Percentiles rank a stretch among this genome's conserved stretches.
phyloP scores from a whole-genome alignment of 2,888 invertebrate species.

The Pristionchus arcanus region DNA sequence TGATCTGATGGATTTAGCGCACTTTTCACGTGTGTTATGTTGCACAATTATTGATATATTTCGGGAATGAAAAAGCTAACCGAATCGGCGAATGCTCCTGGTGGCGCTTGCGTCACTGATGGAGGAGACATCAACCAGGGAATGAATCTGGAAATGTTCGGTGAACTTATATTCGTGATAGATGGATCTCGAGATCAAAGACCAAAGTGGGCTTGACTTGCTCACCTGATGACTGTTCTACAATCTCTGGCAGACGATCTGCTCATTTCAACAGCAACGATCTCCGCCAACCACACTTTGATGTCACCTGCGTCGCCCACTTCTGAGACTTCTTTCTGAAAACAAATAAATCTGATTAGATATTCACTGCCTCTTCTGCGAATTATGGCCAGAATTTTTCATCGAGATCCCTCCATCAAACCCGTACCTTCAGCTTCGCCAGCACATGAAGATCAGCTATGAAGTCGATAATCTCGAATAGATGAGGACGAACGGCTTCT shows the following conservation, averaged over 20 bases:
- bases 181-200: neutral
- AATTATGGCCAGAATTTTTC: too few species aligned
- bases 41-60: neutral
- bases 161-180: neutral
- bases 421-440: constrained; percentile 92
- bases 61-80: constrained; percentile 62
- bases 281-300: constrained; percentile 92
- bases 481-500: constrained; percentile 93
- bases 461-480: constrained; percentile 94
- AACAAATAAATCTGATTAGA: neutral
- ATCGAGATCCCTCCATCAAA: neutral
- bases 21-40: neutral
- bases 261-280: constrained; percentile 92
- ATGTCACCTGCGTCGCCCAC: constrained; percentile 93
- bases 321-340: constrained; percentile 75
- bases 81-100: constrained; percentile 77
- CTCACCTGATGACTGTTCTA: constrained; percentile 87
- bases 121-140: constrained; percentile 79
- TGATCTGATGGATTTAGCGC: neutral
- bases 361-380: too few species aligned
- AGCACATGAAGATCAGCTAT: constrained; percentile 96
- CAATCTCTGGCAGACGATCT: constrained; percentile 88
- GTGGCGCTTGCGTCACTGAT: constrained; percentile 76
- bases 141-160: constrained; percentile 68
- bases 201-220: constrained; percentile 83